Conservation (phyloP, 1,140 invertebrate species). For the Mizuhopecten yessoensis region DNA sequence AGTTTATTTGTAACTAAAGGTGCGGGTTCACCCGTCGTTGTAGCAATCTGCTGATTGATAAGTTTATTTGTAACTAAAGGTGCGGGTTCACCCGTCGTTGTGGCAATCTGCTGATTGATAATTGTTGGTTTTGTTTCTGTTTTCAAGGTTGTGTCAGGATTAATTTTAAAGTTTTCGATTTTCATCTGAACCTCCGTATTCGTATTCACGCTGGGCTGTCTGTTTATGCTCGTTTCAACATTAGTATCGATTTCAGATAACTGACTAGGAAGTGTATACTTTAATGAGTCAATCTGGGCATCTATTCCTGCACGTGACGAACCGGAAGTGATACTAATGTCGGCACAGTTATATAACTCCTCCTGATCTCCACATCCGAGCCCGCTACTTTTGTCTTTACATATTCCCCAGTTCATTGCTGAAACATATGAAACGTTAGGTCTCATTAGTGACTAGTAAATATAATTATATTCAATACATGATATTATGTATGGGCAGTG, state of each 20-base stretch:
- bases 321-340: slow-evolving; percentile 85
- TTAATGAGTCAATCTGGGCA: not conserved
- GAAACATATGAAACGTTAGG: slow-evolving; percentile 57
- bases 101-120: not conserved
- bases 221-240: not conserved
- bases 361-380: slow-evolving; percentile 84
- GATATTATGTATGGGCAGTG: too few relatives aligned
- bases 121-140: not conserved
- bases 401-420: slow-evolving; percentile 74
- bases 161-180: not conserved
- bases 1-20: not conserved
- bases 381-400: slow-evolving; percentile 66
- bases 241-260: not conserved
- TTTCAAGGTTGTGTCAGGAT: not conserved
- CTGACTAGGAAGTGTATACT: not conserved
- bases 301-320: not conserved
- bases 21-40: not conserved
- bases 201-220: not conserved
- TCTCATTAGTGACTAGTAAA: too few relatives aligned
- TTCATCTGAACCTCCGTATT: not conserved
- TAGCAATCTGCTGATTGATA: not conserved
- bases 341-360: slow-evolving; percentile 88
- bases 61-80: not conserved
- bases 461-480: too few relatives aligned
- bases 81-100: not conserved